These are phyloP conservation scores for Mimachlamys varia DNA, from an alignment of 2,888 invertebrate species.

Conservation along the genomic window DNA sequence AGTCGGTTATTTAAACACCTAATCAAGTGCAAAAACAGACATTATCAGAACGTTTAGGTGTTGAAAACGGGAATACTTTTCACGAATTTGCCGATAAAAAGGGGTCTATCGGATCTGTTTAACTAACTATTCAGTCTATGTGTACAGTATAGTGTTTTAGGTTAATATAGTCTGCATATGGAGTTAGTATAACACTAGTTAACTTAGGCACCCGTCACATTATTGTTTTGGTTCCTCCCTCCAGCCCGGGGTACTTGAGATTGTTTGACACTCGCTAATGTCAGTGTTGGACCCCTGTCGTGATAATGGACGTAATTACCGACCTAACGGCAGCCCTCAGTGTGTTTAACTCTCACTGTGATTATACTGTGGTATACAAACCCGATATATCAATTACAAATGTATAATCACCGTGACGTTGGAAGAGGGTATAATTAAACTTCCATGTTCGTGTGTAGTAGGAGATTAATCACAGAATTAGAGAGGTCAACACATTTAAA, in stretches of 20 bases:
- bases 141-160: not conserved
- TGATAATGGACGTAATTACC: conserved; percentile 2
- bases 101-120: not conserved
- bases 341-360: conserved; percentile 15
- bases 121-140: not conserved
- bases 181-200: not conserved
- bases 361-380: not conserved
- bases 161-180: not conserved
- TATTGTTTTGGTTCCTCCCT: not conserved
- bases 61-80: too few relatives aligned
- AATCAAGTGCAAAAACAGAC: not conserved
- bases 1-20: not conserved
- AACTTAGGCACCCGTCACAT: not conserved
- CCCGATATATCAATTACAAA: not conserved
- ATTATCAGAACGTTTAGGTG: not conserved
- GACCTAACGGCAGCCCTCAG: not conserved
- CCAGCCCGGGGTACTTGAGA: not conserved
- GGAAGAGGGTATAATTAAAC: too few relatives aligned
- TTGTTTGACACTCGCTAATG: not conserved
- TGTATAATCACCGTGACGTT: not conserved
- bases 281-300: not conserved
- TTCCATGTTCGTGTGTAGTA: too few relatives aligned
- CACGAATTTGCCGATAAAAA: not conserved
- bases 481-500: too few relatives aligned
- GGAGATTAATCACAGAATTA: too few relatives aligned